Conservation (phyloP, 2,113 vertebrate genomes). For the Platichthys flesus region DNA sequence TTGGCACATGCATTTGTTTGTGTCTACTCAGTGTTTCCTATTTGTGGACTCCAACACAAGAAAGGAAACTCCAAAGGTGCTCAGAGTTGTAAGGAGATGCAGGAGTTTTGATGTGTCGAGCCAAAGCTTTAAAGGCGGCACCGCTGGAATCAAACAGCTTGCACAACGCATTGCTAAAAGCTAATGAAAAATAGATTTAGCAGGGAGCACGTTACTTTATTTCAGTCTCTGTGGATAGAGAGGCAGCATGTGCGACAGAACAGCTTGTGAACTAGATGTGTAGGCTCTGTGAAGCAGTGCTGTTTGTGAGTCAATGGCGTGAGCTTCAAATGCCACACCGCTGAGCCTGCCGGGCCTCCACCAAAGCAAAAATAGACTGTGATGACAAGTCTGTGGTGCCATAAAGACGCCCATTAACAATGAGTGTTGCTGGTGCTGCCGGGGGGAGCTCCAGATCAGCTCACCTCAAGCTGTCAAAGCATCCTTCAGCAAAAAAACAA, state of each 20-base stretch:
- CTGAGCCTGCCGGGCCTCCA: constrained; percentile 71
- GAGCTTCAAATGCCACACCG: constrained; percentile 73
- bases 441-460: constrained; percentile 40
- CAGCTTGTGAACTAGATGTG: constrained; percentile 80
- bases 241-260: constrained; percentile 70
- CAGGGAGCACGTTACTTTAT: constrained; percentile 63
- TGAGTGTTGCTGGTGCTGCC: constrained; percentile 62
- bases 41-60: constrained; percentile 44
- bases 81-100: constrained; percentile 47
- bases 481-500: constrained; percentile 32
- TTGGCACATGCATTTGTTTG: constrained; percentile 29
- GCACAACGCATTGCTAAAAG: constrained; percentile 66
- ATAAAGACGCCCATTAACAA: constrained; percentile 72
- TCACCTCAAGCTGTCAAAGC: constrained; percentile 66
- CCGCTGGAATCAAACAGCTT: constrained; percentile 68
- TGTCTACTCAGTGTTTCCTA: constrained; percentile 30
- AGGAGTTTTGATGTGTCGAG: constrained; percentile 61
- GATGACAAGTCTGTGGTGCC: constrained; percentile 70
- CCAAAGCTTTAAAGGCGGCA: constrained; percentile 57
- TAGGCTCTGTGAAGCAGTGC: constrained; percentile 70
- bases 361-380: constrained; percentile 77
- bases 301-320: constrained; percentile 75
- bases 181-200: constrained; percentile 78
- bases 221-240: constrained; percentile 66
- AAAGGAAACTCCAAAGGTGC: constrained; percentile 56